These are phyloP conservation scores for Anseranas semipalmata DNA, from an alignment of 2,113 vertebrate species.

Conservation along the genomic window DNA sequence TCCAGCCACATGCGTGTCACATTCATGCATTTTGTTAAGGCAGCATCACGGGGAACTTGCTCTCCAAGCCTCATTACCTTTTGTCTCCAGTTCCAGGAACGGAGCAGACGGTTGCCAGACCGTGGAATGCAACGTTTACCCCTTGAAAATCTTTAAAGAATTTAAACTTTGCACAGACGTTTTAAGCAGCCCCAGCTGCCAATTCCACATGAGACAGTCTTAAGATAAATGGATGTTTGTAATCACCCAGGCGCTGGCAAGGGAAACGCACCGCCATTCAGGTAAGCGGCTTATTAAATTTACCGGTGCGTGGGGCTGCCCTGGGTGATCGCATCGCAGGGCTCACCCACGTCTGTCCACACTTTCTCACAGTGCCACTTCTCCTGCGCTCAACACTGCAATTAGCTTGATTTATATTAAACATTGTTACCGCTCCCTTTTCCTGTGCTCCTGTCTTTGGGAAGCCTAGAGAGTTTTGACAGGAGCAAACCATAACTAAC, in stretches of 20 bases:
- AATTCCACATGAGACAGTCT: constrained; percentile 52
- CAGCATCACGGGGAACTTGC: not conserved
- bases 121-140: not conserved
- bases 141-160: constrained; percentile 48
- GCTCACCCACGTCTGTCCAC: not conserved
- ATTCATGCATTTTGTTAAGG: not conserved
- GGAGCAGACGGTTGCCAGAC: constrained; percentile 32
- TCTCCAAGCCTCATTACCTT: constrained; percentile 57
- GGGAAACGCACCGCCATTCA: not conserved
- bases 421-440: not conserved
- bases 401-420: not conserved
- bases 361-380: not conserved
- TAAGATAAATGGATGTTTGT: constrained; percentile 42
- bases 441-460: not conserved
- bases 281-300: constrained; percentile 21
- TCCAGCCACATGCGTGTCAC: constrained; percentile 22
- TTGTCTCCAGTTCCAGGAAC: constrained; percentile 23
- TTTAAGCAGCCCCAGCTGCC: constrained; percentile 40
- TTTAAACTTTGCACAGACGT: not conserved
- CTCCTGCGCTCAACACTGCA: not conserved
- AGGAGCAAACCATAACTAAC: not conserved
- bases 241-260: constrained; percentile 13
- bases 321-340: not conserved
- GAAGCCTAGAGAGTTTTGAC: not conserved
- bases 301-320: not conserved